phyloP scores from a whole-genome alignment of 2,797 vertebrate species.

The Epinephelus malabaricus region DNA sequence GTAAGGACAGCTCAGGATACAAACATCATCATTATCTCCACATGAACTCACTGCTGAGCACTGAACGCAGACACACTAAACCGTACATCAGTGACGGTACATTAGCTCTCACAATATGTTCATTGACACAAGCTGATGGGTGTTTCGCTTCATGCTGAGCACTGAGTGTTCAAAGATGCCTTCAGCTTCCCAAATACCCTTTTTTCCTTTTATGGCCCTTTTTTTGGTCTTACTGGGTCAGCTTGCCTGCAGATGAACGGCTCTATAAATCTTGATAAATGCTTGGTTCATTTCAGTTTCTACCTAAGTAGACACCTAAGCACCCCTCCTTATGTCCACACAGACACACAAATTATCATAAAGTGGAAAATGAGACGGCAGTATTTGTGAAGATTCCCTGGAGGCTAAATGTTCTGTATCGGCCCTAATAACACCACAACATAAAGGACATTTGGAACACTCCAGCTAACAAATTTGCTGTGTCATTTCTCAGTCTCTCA shows the following conservation, averaged over 20 bases:
- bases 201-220: background rate
- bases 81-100: background rate
- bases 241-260: background rate
- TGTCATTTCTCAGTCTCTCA: conserved; percentile 34
- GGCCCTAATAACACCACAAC: conserved; percentile 10
- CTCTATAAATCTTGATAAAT: background rate
- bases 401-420: background rate
- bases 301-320: background rate
- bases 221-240: background rate
- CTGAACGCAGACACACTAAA: background rate
- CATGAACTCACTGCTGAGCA: conserved; percentile 1
- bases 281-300: background rate
- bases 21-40: conserved; percentile 27
- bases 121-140: conserved; percentile 26
- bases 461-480: conserved; percentile 29
- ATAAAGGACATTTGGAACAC: conserved; percentile 28
- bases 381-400: conserved; percentile 9
- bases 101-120: conserved; percentile 27
- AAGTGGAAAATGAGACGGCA: background rate
- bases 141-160: conserved; percentile 16
- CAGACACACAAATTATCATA: background rate
- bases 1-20: conserved; percentile 28
- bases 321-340: background rate
- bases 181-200: background rate
- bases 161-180: background rate